Percentiles rank a stretch among this genome's conserved stretches.
phyloP scores from a whole-genome alignment of 2,113 vertebrate genomes.

The Plestiodon gilberti region DNA sequence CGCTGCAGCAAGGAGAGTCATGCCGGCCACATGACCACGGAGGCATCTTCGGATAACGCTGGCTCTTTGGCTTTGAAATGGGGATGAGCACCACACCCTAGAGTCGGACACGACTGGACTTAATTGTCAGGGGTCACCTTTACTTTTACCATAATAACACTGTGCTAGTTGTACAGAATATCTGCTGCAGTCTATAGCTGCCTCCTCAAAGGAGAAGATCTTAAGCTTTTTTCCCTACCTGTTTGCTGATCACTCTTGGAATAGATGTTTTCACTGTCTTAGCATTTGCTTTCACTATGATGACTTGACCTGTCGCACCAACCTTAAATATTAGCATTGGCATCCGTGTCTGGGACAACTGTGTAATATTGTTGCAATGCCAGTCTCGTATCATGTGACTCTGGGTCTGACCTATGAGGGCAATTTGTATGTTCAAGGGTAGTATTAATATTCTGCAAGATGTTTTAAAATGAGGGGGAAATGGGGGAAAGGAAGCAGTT shows the following conservation, averaged over 20 bases:
- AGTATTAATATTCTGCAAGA: not conserved
- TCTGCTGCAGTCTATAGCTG: not conserved
- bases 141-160: too few species aligned
- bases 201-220: not conserved
- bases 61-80: too few species aligned
- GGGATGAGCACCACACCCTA: too few species aligned
- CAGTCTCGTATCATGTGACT: not conserved
- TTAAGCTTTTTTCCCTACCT: too few species aligned
- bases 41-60: too few species aligned
- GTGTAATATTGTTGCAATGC: not conserved
- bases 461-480: not conserved
- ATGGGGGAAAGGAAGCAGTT: not conserved
- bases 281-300: not conserved
- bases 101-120: too few species aligned
- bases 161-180: not conserved
- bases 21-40: too few species aligned
- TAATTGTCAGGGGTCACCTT: too few species aligned
- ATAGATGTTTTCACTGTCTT: not conserved
- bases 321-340: not conserved
- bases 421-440: too few species aligned
- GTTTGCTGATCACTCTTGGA: not conserved
- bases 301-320: not conserved
- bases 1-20: too few species aligned
- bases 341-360: not conserved
- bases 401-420: not conserved